Base-by-base conservation (phyloP, 2,888 invertebrate species). In the Diarsia mendica region DNA sequence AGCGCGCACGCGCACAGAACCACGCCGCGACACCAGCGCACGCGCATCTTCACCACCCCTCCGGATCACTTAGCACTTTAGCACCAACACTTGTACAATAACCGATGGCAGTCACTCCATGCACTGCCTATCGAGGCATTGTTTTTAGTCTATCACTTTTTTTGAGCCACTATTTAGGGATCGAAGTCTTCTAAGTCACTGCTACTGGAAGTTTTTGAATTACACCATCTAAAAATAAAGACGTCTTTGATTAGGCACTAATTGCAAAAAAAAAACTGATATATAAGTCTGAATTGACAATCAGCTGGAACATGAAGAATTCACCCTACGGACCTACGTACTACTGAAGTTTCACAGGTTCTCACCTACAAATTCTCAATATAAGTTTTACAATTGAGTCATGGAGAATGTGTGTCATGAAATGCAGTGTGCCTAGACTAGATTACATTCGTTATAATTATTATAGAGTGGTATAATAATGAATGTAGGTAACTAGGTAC, bases 21-120 rank as follows among this genome's bases (percentile, higher is more conserved):
- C 72, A 92, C 91, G 28, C 89, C 92, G 81, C 93, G 92, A 92
- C 93, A 92, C 93, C 92, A 94, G 39, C 92, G 91, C 81, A 93
- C 88, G 72, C 92, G 92, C 96, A 94, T 94, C 72, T 85, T 90
- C 48, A 67, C 69, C 61, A 55, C n/a, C 46, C 46, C n/a, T 23
- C 20, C 48, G 11, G 33, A 23, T 63, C 73, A 77, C 77, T 83
- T 44, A 67, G 49, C 60, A 83, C 75, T 39, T 53, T 51, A 46
- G 44, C 72, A 80, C 78, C 39, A 63, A 71, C 76, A 82, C 78
- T 69, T 61, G 69, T 53, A 39, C 39, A 39, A 39, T 39, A 60
- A 72, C 44, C 13, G 15, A 63, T 44, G 11, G 20, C 63, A 83
- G 80, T 83, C 74, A 77, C 66, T 80, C 23, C 23, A 66, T 63